phyloP scores from a whole-genome alignment of 2,797 vertebrate genomes.

The Lacerta agilis region DNA sequence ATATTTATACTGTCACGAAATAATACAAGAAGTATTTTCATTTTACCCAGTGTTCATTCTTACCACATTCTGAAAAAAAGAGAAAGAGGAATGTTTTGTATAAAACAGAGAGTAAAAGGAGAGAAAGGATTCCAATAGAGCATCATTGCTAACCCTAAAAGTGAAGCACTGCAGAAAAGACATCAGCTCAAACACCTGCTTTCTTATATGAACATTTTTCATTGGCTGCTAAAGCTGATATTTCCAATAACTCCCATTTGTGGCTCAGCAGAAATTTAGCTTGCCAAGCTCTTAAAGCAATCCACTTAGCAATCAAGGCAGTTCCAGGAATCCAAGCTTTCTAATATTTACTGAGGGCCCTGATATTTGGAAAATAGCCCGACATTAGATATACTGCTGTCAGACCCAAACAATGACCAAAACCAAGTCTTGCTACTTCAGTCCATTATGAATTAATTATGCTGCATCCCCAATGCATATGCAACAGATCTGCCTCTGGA shows the following conservation, averaged over 20 bases:
- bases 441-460: slow-evolving; percentile 25
- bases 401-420: background rate
- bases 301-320: slow-evolving; percentile 26
- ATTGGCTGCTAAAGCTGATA: slow-evolving; percentile 17
- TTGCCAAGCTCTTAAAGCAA: slow-evolving; percentile 34
- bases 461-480: background rate
- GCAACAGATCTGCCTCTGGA: slow-evolving; percentile 1
- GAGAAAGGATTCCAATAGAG: background rate
- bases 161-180: background rate
- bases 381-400: background rate
- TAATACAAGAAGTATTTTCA: background rate
- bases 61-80: background rate
- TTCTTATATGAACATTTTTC: slow-evolving; percentile 21
- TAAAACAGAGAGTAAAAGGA: background rate
- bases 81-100: background rate
- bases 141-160: background rate
- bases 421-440: slow-evolving; percentile 9
- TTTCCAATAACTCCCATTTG: slow-evolving; percentile 14
- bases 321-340: slow-evolving; percentile 22
- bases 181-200: slow-evolving; percentile 3
- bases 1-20: background rate
- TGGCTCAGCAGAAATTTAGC: slow-evolving; percentile 9
- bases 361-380: slow-evolving; percentile 32
- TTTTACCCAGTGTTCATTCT: background rate
- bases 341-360: slow-evolving; percentile 14